Evolutionary conservation across 2,888 invertebrate genomes (phyloP).

Genomic region (Drosophila anomalata): DNA sequence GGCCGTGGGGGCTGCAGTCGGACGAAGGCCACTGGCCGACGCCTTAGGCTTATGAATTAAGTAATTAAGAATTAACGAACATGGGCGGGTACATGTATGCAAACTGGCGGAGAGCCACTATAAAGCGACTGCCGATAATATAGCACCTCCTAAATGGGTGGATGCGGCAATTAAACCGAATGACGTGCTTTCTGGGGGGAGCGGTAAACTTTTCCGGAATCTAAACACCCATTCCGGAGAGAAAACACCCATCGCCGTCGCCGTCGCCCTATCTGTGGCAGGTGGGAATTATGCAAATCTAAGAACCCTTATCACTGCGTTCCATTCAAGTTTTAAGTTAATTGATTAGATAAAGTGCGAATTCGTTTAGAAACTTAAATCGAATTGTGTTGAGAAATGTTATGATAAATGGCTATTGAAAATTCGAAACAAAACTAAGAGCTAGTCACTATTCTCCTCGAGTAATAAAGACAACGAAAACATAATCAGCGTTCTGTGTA

Average conservation of each 20-base stretch:
- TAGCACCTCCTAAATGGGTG: conserved; percentile 28
- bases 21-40: conserved; percentile 13
- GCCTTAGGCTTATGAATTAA: conserved; percentile 27
- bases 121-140: conserved; percentile 21
- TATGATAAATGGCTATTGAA: neutral
- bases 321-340: conserved; percentile 29
- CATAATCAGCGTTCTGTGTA: conserved; percentile 24
- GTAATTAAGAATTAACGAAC: conserved; percentile 30
- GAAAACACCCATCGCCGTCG: neutral
- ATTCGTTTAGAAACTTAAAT: conserved; percentile 19
- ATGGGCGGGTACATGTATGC: neutral
- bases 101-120: conserved; percentile 15
- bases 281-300: conserved; percentile 35
- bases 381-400: conserved; percentile 5
- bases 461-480: conserved; percentile 23
- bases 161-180: conserved; percentile 28
- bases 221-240: neutral
- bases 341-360: conserved; percentile 29
- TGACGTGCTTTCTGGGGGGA: conserved; percentile 25
- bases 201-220: conserved; percentile 24
- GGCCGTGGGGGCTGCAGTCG: neutral
- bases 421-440: conserved; percentile 42
- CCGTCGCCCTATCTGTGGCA: conserved; percentile 1
- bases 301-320: conserved; percentile 31
- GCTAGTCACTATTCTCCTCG: neutral